Evolutionary conservation across 2,888 invertebrate genomes (phyloP).

Genomic region (Bimastos eiseni): DNA sequence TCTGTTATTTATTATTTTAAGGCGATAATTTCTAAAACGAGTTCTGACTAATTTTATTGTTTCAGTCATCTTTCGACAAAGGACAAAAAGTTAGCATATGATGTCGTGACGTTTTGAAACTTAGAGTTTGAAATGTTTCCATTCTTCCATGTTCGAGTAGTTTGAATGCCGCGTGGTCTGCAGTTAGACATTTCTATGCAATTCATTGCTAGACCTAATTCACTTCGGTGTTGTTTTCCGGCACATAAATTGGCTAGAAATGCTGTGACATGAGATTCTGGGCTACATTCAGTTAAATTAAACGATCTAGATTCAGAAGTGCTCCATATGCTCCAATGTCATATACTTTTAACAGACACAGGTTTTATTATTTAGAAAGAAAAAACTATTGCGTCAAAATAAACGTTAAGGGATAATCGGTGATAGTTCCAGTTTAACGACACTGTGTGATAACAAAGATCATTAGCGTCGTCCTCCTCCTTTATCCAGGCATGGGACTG

Average conservation of each 20-base stretch:
- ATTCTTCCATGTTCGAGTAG: neutral
- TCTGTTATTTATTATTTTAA: neutral
- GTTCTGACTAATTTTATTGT: neutral
- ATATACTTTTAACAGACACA: neutral
- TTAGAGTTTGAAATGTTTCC: neutral
- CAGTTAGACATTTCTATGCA: neutral
- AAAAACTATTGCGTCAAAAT: too few relatives aligned
- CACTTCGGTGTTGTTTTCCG: neutral
- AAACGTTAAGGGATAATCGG: too few relatives aligned
- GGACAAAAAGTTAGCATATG: constrained; percentile 7
- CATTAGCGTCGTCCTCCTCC: too few relatives aligned
- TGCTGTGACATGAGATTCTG: neutral
- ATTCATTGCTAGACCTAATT: neutral
- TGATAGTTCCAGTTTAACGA: too few relatives aligned
- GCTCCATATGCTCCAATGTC: neutral
- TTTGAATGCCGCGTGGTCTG: neutral
- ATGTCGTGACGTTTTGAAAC: neutral
- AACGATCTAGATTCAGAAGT: too few relatives aligned
- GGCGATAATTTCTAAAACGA: neutral
- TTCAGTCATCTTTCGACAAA: constrained; percentile 20
- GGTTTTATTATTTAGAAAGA: neutral
- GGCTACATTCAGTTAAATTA: neutral
- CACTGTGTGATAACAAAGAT: too few relatives aligned
- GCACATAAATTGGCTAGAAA: neutral
- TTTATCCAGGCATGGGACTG: too few relatives aligned